phyloP scores from a whole-genome alignment of 2,888 invertebrate genomes.

The Aspidiotus rigidus region DNA sequence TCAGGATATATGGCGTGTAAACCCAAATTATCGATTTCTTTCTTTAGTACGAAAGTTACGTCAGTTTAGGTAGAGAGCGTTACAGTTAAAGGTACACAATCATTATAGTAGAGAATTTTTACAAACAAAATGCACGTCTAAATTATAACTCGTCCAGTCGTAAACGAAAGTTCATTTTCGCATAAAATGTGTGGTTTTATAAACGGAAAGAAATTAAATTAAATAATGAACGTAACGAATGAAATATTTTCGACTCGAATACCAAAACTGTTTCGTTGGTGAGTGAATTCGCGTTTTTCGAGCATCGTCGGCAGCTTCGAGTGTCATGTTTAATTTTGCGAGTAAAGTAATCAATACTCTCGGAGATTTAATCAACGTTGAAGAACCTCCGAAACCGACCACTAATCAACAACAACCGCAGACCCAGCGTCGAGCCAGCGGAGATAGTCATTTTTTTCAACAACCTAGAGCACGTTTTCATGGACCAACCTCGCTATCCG shows the following conservation, averaged over 20 bases:
- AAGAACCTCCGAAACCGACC: constrained; percentile 36
- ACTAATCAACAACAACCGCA: constrained; percentile 29
- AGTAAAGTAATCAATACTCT: constrained; percentile 46
- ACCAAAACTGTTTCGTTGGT: background rate
- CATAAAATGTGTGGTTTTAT: constrained; percentile 2
- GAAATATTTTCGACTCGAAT: background rate
- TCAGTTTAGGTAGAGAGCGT: constrained; percentile 31
- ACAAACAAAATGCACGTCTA: background rate
- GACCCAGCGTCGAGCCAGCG: constrained; percentile 23
- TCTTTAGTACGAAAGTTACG: constrained; percentile 29
- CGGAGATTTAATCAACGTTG: constrained; percentile 42
- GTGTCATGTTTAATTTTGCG: constrained; percentile 45
- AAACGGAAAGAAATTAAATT: background rate
- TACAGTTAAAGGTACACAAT: constrained; percentile 25
- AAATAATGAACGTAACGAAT: background rate
- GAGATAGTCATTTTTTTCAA: constrained; percentile 31
- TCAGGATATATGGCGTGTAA: constrained; percentile 10
- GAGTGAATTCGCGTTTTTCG: background rate
- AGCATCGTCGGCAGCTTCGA: background rate
- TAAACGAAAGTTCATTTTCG: constrained; percentile 19
- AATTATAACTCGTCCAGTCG: background rate
- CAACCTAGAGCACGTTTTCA: constrained; percentile 35
- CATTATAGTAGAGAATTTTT: constrained; percentile 19
- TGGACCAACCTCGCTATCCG: constrained; percentile 29
- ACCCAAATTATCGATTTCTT: constrained; percentile 32